Conservation (phyloP, 2,797 vertebrate species). For the Anguilla megastoma region DNA sequence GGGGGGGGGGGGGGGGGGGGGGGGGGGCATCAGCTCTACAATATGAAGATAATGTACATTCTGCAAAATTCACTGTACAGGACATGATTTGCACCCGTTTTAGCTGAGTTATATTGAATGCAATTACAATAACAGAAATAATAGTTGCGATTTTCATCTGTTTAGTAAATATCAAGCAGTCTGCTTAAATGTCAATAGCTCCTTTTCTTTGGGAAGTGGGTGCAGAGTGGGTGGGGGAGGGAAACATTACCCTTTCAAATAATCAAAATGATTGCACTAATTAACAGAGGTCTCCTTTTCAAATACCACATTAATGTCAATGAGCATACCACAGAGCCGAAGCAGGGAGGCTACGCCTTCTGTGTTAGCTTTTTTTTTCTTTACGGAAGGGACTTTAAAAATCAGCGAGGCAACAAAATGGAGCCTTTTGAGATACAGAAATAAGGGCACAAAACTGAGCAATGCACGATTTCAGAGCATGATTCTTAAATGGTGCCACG, state of each 20-base stretch:
- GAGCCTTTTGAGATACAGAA: background rate
- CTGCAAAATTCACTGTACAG: background rate
- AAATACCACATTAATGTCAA: conserved; percentile 74
- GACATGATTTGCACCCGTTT: background rate
- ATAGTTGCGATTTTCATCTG: conserved; percentile 35
- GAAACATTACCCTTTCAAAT: conserved; percentile 58
- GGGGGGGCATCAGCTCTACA: no score
- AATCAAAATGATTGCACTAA: conserved; percentile 57
- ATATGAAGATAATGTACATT: background rate
- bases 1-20: no score
- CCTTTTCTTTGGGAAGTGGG: conserved; percentile 33
- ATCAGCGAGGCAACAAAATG: background rate
- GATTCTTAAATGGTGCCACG: background rate
- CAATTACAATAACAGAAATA: background rate
- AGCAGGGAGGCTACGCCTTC: conserved; percentile 42
- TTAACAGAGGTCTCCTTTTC: conserved; percentile 58
- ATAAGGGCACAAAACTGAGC: background rate
- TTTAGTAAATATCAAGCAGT: conserved; percentile 54
- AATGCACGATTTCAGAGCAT: background rate
- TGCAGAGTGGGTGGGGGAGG: conserved; percentile 42
- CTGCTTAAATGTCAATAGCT: conserved; percentile 62
- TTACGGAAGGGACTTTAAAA: conserved; percentile 42
- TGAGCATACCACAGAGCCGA: conserved; percentile 45
- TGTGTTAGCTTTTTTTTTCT: conserved; percentile 51
- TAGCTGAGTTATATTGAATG: background rate